phyloP scores from a whole-genome alignment of 2,113 vertebrate species.

The Polyodon spathula region DNA sequence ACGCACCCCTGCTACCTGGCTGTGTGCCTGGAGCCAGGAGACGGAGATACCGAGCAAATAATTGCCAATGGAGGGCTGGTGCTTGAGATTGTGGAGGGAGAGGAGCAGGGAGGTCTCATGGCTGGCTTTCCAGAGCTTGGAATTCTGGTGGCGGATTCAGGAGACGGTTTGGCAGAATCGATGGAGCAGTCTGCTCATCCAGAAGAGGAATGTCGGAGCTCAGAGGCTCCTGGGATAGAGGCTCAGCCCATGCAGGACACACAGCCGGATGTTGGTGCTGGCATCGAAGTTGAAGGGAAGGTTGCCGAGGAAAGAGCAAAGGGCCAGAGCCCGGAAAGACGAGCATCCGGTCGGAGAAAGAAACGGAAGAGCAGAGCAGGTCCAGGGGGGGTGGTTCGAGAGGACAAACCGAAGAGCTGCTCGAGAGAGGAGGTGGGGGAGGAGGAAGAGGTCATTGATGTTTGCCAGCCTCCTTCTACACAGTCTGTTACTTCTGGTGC shows the following conservation, averaged over 20 bases:
- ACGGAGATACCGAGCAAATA: conserved; percentile 36
- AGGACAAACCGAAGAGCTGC: conserved; percentile 30
- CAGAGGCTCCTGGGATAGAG: too few species aligned
- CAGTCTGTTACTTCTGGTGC: not conserved
- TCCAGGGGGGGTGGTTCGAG: conserved; percentile 1
- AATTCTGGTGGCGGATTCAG: conserved; percentile 17
- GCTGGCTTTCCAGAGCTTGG: conserved; percentile 36
- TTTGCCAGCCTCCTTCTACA: not conserved
- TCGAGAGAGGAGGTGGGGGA: conserved; percentile 8
- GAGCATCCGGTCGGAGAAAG: conserved; percentile 37
- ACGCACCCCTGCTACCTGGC: conserved; percentile 84
- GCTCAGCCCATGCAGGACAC: too few species aligned
- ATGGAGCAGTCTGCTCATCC: not conserved
- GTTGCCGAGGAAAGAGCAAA: conserved; percentile 9
- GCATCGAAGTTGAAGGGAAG: not conserved
- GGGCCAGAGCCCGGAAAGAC: not conserved
- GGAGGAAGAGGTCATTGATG: not conserved
- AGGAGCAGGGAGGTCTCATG: conserved; percentile 38
- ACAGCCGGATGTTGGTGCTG: not conserved
- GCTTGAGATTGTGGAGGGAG: conserved; percentile 51
- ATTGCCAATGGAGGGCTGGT: conserved; percentile 47
- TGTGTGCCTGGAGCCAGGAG: conserved; percentile 55
- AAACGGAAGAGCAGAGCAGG: conserved; percentile 38
- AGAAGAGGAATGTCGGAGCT: not conserved
- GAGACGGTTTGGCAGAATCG: conserved; percentile 12